These are phyloP conservation scores for Astyanax mexicanus DNA, from an alignment of 2,797 vertebrate species.

Conservation along the genomic window DNA sequence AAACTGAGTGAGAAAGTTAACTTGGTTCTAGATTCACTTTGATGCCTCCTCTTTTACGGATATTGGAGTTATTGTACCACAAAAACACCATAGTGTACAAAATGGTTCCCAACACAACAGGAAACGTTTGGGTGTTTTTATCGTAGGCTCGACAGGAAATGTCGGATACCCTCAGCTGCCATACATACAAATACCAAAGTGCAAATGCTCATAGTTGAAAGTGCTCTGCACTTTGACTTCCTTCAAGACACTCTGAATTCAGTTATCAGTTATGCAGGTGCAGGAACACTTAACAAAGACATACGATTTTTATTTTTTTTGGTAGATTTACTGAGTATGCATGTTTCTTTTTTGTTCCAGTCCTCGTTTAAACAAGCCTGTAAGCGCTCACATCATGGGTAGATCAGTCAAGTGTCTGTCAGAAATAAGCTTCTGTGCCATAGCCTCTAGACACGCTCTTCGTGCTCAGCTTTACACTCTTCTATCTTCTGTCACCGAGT, in stretches of 20 bases:
- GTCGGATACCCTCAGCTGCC: background rate
- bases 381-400: background rate
- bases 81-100: background rate
- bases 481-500: background rate
- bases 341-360: background rate
- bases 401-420: background rate
- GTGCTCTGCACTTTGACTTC: background rate
- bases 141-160: background rate
- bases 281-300: background rate
- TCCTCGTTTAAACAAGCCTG: background rate
- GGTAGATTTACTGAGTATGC: background rate
- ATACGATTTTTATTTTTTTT: background rate
- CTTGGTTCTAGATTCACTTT: background rate
- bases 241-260: background rate
- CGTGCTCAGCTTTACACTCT: background rate
- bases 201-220: background rate
- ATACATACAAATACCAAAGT: background rate
- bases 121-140: background rate
- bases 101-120: background rate
- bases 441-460: background rate
- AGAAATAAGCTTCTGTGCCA: background rate
- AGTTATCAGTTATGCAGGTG: background rate
- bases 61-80: too few relatives aligned
- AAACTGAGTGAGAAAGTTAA: background rate
- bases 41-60: too few relatives aligned